Evolutionary conservation across 2,113 vertebrate genomes (phyloP).

Genomic region (Trochalopteron elliotii): DNA sequence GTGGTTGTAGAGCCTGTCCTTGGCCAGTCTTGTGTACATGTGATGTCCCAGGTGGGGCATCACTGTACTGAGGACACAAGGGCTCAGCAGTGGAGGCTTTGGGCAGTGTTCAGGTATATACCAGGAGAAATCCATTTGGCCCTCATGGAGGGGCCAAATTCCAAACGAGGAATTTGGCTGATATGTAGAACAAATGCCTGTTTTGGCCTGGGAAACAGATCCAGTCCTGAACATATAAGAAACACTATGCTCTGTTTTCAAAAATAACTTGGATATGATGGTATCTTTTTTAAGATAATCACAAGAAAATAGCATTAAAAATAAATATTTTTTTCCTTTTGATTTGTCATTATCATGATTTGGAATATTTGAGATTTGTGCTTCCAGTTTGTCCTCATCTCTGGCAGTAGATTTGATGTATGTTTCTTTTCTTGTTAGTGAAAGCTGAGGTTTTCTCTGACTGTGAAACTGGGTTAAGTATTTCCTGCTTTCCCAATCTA

Average conservation of each 20-base stretch:
- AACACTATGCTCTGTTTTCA: neutral
- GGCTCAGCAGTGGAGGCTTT: neutral
- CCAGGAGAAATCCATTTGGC: neutral
- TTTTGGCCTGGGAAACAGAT: neutral
- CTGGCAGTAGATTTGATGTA: neutral
- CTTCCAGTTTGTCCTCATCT: neutral
- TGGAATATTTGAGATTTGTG: neutral
- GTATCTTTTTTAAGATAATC: neutral
- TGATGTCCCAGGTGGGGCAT: neutral
- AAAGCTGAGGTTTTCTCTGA: neutral
- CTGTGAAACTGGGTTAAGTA: neutral
- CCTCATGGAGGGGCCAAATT: neutral
- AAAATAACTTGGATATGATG: neutral
- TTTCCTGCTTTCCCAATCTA: neutral
- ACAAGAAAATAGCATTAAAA: neutral
- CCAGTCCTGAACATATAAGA: neutral
- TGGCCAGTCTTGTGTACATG: accelerated
- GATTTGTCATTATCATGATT: neutral
- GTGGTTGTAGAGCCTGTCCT: neutral
- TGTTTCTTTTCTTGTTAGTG: neutral
- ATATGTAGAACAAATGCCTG: neutral
- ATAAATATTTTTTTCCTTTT: neutral
- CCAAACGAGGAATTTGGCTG: neutral
- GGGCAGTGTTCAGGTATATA: neutral
- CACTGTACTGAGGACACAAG: accelerated